Base-by-base conservation (phyloP, 2,888 invertebrate genomes). In the Leptinotarsa rubiginosa region DNA sequence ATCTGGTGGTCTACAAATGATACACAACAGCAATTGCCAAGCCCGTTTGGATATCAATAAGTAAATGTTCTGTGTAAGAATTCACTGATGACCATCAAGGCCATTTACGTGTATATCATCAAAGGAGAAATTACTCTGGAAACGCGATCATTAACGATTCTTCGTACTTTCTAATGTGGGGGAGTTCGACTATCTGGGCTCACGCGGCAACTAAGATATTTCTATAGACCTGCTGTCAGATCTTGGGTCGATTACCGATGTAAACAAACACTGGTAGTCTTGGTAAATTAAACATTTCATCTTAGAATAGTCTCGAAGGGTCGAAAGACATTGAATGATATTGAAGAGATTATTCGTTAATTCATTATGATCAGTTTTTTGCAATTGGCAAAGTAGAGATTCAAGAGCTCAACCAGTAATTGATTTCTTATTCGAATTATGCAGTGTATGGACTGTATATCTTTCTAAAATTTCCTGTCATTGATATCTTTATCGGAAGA, bases 91-190 rank as follows among this genome's bases (percentile, higher is more conserved):
- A 20, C 54, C 54, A 68, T 52, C 52, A 49, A 68, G 68, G 68
- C 31, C 68, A 54, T n/a, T 41, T 54, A 54, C 49, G 18, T 25
- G 25, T 49, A 67, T 52, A 68, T 54, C 52, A 41, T 12, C 54
- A 54, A 65, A 74, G 71, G 76, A 76, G 76, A 76, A 76, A 76
- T 77, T 77, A 75, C 77, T 73, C 71, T 77, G 64, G 70, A 76
- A 78, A 76, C 64, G 75, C 77, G 56, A 73, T 77, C 69, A 70
- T 74, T 72, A 74, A 54, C 47, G 54, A 74, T 75, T 73, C 74
- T 76, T 74, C 69, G 74, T 71, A 76, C 78, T 78, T 78, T 78
- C 78, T 78, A 78, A 78, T 78, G 78, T 76, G 78, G 75, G 73
- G 78, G 78, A 76, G 78, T 54, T 76, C 31, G 69, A 69, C 66